Base-by-base conservation (phyloP, 1,140 invertebrate species). In the Mamestra configurata region DNA sequence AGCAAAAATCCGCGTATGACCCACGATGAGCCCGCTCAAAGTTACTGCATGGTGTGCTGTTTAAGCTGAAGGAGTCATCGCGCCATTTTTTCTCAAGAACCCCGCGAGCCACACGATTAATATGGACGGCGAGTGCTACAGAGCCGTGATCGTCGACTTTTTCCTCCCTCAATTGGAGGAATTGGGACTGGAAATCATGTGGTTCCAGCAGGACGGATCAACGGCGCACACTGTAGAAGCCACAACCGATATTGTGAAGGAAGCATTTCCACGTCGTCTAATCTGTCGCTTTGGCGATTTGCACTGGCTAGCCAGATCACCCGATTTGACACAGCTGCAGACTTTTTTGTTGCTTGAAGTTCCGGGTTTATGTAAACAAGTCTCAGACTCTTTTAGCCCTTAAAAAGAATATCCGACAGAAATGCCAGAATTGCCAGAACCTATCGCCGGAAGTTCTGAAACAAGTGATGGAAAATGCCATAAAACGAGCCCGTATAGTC, bases 291-390 rank as follows among this genome's bases (percentile, higher is more conserved):
- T 64, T 35, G 24, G 10, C 59, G 35, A 64, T 64, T 64, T 64
- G 27, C 59, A 15, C n/a, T n/a, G 59, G 59, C 59, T 31, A n/a
- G n/a, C n/a, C n/a, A 64, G 31, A 64, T 64, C 59, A 22, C 59
- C 59, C 24, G 59, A 64, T 64, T 64, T 64, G 4, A 35, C 31
- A 35, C 31, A 3, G 13, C 0, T 64, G 31, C 24, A 64, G 59
- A 35, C 27, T 64, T 64, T 37, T 64, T 37, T 18, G 0, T n/a
- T 73, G 37, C n/a, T 73, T 76, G 57, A 49, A 61, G 35, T 35
- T 15, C n/a, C 15, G 31, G 4, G 24, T 66, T 20, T 40, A 40
- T 11, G 35, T 24, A 18, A 18, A 40, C 18, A 66, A 31, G 57
- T 15, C 31, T 6, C 0, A 61, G n/a, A 61, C 57, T 31, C 15